Base-by-base conservation (phyloP, 2,797 vertebrate genomes). In the Hirundo rustica region DNA sequence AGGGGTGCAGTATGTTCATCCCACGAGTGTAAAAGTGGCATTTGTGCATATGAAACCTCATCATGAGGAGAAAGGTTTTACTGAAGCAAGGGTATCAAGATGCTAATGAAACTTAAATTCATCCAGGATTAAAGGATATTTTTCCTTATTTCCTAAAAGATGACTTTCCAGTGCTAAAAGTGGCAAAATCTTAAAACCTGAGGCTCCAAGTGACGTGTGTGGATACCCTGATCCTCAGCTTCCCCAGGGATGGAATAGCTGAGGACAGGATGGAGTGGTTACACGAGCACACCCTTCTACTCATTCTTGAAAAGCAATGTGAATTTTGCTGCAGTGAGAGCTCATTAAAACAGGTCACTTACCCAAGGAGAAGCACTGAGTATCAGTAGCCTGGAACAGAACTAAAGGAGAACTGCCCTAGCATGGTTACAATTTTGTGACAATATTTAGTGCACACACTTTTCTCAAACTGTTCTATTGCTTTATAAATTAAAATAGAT, bases 401-500 rank as follows among this genome's bases (percentile, higher is more conserved):
- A 72, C 45, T 81, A n/a, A 81, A 50, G 30, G 3, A 26, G 74
- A 83, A 57, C 61, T 72, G 66, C 51, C 55, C 74, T 48, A 73
- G 48, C 65, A 36, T 53, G 26, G 27, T 57, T 77, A 85, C 27
- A 80, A n/a, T 67, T 67, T 44, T 29, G 25, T 61, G 72, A 53
- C 70, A 96, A 72, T 55, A 91, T 62, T 85, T 66, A 71, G 12
- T 13, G 38, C 38, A 30, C 40, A 18, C 14, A 61, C 45, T 62
- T 32, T 58, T 45, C 48, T 88, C 82, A 85, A 54, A 77, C 45
- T 58, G 38, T 76, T 88, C 26, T 17, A 55, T 18, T 89, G 55
- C 65, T 85, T 76, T 78, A 79, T 58, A 95, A 96, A 96, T 92
- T 64, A 85, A 74, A 91, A 77, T 16, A 76, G 71, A 74, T 61